phyloP scores from a whole-genome alignment of 2,888 invertebrate genomes.

The Vannuccia rotundouncinata region DNA sequence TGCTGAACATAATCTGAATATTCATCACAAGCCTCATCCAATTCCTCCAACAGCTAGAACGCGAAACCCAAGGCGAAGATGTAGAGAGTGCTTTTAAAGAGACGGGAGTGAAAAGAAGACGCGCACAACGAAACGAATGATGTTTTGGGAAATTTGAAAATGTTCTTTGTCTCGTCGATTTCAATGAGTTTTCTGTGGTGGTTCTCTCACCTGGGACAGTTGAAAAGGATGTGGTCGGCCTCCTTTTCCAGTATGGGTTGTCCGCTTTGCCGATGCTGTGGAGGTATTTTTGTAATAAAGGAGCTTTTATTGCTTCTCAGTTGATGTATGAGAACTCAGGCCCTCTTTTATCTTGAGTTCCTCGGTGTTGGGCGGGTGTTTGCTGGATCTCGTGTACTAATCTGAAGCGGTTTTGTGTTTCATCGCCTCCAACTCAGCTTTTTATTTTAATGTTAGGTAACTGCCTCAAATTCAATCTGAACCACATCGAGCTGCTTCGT shows the following conservation, averaged over 20 bases:
- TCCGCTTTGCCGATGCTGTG: too few species aligned
- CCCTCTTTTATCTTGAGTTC: neutral
- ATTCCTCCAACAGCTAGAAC: neutral
- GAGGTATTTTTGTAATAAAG: too few species aligned
- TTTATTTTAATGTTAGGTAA: neutral
- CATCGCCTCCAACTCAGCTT: neutral
- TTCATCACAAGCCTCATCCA: neutral
- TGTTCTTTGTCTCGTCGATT: neutral
- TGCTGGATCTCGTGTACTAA: neutral
- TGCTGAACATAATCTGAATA: neutral
- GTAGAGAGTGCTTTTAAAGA: neutral
- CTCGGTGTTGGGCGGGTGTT: too few species aligned
- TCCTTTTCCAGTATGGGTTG: neutral
- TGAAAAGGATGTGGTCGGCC: neutral
- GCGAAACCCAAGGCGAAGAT: neutral
- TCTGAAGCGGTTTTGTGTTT: neutral
- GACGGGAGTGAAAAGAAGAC: neutral
- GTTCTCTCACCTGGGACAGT: neutral
- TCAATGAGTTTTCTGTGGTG: neutral
- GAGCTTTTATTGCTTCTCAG: neutral
- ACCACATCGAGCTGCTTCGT: neutral
- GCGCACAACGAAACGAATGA: neutral
- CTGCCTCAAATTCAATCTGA: neutral
- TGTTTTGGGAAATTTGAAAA: neutral
- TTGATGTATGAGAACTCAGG: neutral